Evolutionary conservation across 2,113 vertebrate genomes (phyloP).

Genomic region (Eulemur rufifrons): DNA sequence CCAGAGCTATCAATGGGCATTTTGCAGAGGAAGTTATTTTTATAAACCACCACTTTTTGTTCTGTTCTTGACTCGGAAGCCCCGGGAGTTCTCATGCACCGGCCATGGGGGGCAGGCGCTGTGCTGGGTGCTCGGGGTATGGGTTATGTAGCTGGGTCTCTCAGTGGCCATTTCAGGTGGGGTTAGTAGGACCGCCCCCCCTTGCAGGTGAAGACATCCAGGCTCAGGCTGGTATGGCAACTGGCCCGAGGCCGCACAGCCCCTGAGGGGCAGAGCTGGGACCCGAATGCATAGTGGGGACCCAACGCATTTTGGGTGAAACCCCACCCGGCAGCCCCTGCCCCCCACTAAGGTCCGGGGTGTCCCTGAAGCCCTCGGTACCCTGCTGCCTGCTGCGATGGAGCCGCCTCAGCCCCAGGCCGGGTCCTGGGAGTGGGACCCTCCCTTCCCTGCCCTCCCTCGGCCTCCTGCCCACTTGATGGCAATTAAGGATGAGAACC

Average conservation of each 20-base stretch:
- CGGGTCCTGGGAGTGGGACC: neutral
- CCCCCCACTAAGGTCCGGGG: fast-evolving
- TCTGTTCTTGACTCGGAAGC: neutral
- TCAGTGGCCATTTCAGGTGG: neutral
- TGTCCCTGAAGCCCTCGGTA: neutral
- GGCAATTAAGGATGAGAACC: neutral
- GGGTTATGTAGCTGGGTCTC: neutral
- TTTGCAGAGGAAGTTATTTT: neutral
- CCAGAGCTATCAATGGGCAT: neutral
- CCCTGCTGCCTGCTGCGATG: fast-evolving
- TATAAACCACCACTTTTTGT: neutral
- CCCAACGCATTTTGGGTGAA: neutral
- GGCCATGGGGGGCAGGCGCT: neutral
- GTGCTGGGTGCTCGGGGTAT: fast-evolving
- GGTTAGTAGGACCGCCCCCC: neutral
- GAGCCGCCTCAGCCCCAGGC: neutral
- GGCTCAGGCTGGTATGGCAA: neutral
- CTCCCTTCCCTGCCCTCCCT: fast-evolving
- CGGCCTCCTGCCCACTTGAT: neutral
- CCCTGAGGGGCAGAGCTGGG: neutral
- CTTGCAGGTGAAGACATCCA: neutral
- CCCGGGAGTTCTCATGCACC: fast-evolving
- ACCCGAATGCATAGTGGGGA: neutral
- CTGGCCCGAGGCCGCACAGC: neutral
- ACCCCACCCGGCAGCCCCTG: neutral